Conservation (phyloP, 2,888 invertebrate genomes). For the Drosophila leonis region DNA sequence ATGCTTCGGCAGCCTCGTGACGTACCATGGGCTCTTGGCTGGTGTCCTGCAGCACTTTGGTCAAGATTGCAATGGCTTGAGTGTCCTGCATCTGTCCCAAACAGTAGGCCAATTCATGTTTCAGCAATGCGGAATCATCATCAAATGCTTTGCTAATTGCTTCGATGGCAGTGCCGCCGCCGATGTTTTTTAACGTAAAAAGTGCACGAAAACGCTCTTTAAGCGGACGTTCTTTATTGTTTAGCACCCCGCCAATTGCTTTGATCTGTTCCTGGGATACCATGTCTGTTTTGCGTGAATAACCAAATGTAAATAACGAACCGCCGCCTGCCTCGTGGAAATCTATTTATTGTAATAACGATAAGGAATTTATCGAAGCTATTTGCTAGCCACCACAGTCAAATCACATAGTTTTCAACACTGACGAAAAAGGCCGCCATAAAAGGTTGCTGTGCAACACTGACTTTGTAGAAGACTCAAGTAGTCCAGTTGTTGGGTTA, state of each 20-base stretch:
- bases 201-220: constrained; percentile 97
- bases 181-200: constrained; percentile 96
- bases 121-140: constrained; percentile 95
- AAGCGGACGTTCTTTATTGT: constrained; percentile 90
- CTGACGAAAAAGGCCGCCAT: constrained; percentile 55
- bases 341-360: background rate
- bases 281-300: constrained; percentile 48
- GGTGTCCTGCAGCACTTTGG: constrained; percentile 91
- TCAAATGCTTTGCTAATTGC: constrained; percentile 91
- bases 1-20: constrained; percentile 99
- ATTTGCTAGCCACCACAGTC: constrained; percentile 28
- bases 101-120: constrained; percentile 99
- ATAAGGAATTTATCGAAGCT: background rate
- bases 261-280: constrained; percentile 83
- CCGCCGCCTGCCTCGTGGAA: constrained; percentile 57
- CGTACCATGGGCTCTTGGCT: constrained; percentile 97
- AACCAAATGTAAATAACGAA: constrained; percentile 23
- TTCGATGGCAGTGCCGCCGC: constrained; percentile 92
- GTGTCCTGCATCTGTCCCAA: constrained; percentile 98
- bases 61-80: constrained; percentile 91
- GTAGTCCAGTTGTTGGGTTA: constrained; percentile 59
- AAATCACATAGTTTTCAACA: constrained; percentile 16
- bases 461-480: constrained; percentile 37
- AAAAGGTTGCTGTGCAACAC: constrained; percentile 44
- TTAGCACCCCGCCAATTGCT: constrained; percentile 90